These are phyloP conservation scores for Myiozetetes cayanensis DNA, from an alignment of 2,113 vertebrate species.

Conservation along the genomic window DNA sequence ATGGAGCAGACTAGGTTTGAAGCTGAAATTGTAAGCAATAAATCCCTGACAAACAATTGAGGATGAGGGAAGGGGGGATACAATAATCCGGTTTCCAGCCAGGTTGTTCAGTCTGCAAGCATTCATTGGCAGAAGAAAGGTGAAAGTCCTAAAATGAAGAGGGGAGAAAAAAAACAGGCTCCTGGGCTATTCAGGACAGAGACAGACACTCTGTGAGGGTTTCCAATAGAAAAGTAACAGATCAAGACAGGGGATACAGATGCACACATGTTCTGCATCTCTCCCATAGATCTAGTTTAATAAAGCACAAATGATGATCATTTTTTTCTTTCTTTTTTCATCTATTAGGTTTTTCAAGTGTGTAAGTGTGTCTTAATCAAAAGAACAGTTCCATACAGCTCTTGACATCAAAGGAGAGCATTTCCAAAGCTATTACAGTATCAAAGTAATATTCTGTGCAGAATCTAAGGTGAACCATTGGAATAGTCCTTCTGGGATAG, in stretches of 20 bases:
- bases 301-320: slow-evolving; percentile 53
- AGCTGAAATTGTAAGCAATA: background rate
- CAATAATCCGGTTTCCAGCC: background rate
- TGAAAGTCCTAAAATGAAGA: background rate
- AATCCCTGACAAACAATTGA: background rate
- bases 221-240: slow-evolving; percentile 54
- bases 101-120: background rate
- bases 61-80: background rate
- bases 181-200: background rate
- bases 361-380: slow-evolving; percentile 73
- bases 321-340: slow-evolving; percentile 1
- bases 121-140: slow-evolving; percentile 9
- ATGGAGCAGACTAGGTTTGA: background rate
- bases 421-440: slow-evolving; percentile 75
- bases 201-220: background rate
- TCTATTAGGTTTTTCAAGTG: slow-evolving; percentile 68
- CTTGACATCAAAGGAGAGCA: slow-evolving; percentile 69
- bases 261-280: slow-evolving; percentile 44
- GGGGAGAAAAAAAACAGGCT: background rate
- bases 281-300: slow-evolving; percentile 49
- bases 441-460: slow-evolving; percentile 73
- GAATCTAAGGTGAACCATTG: slow-evolving; percentile 72
- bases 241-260: slow-evolving; percentile 31
- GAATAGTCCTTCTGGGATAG: slow-evolving; percentile 70
- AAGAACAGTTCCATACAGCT: slow-evolving; percentile 66